Base-by-base conservation (phyloP, 2,888 invertebrate species). In the Lycia hirtaria region DNA sequence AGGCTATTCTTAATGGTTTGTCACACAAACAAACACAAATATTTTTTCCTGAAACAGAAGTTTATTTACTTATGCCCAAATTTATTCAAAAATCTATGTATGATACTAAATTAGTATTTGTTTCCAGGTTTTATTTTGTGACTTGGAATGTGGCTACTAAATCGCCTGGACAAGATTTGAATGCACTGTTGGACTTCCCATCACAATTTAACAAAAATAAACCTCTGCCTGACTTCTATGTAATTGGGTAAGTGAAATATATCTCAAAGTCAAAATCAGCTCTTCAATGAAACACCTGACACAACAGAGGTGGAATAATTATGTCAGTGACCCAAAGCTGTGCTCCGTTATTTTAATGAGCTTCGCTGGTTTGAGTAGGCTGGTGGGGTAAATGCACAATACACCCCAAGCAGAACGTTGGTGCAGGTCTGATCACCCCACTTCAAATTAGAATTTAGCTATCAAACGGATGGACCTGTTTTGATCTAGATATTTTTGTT, bases 131-230 rank as follows among this genome's bases (percentile, higher is more conserved):
- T 65, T 97, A 96, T 83, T 93, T 97, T 72, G 94, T 96, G 38
- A 98, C 98, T 35, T 98, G 97, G 95, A 98, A 98, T 93, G 98
- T 98, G 49, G 97, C 97, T 30, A 96, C 96, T 0, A 95, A 94
- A 74, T 93, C 93, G 64, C 96, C 96, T 22, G 94, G 94, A 26
- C 95, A 96, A 73, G 95, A 96, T 80, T 88, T 98, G 22, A 93
- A 94, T 68, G 94, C 94, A 35, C 87, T 97, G 41, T 81, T 97
- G 48, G 94, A 95, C 44, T 88, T 97, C 49, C 94, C 94, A 56
- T 90, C 93, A 9, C 92, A 92, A 51, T 93, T 93, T 57, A 94
- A 94, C 67, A 93, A 94, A 67, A 93, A 94, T 49, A 94, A 93
- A 72, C 88, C 88, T 41, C 77, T 95, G 56, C 96, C 97, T 14